Conservation (phyloP, 2,797 vertebrate genomes). For the Lepus townsendii region DNA sequence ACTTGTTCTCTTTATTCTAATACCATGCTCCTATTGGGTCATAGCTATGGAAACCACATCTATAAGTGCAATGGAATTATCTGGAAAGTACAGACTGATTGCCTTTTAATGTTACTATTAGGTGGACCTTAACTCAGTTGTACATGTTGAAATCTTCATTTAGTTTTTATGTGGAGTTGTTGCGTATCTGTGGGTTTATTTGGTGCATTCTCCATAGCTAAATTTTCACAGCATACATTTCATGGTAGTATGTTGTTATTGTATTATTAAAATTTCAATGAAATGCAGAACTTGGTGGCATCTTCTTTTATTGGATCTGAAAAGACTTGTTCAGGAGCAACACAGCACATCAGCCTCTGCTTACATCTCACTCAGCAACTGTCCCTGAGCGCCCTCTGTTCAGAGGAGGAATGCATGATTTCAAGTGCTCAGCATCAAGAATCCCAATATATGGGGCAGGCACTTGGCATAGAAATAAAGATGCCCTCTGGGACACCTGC, state of each 20-base stretch:
- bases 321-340: not conserved
- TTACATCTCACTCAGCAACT: not conserved
- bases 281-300: not conserved
- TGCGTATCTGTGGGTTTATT: not conserved
- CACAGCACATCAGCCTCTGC: not conserved
- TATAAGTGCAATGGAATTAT: not conserved
- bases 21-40: not conserved
- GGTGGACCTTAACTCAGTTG: not conserved
- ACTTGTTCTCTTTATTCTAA: not conserved
- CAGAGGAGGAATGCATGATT: not conserved
- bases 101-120: not conserved
- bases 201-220: not conserved
- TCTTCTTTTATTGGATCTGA: not conserved
- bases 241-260: not conserved
- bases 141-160: not conserved
- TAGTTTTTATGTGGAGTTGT: not conserved
- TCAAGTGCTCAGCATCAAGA: not conserved
- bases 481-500: no score
- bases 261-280: not conserved
- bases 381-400: not conserved
- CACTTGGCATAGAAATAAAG: no score
- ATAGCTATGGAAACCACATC: not conserved
- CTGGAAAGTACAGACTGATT: not conserved
- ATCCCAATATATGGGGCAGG: not conserved
- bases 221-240: constrained; percentile 10